These are phyloP conservation scores for Eupithecia insigniata DNA, from an alignment of 2,888 invertebrate genomes.

Conservation along the genomic window DNA sequence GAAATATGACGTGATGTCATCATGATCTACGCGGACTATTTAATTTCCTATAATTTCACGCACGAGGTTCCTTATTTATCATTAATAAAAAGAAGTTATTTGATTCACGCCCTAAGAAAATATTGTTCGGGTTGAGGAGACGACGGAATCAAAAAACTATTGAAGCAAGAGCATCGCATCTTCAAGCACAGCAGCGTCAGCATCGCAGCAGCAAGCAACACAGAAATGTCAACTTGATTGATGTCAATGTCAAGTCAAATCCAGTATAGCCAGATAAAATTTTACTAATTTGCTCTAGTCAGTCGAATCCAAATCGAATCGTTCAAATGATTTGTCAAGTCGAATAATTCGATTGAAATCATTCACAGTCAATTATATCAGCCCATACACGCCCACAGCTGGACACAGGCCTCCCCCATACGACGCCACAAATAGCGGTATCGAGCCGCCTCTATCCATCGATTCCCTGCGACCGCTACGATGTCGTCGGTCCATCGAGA, in stretches of 20 bases:
- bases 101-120: conserved; percentile 1
- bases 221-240: background rate
- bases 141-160: conserved; percentile 6
- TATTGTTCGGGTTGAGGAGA: background rate
- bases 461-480: too few relatives aligned
- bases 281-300: too few relatives aligned
- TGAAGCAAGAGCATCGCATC: conserved; percentile 13
- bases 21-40: conserved; percentile 14
- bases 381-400: too few relatives aligned
- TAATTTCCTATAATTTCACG: conserved; percentile 9
- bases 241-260: background rate
- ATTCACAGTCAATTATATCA: too few relatives aligned
- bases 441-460: too few relatives aligned
- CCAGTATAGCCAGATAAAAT: background rate
- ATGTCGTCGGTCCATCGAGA: too few relatives aligned
- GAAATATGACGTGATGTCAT: conserved; percentile 35
- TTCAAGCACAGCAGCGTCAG: conserved; percentile 17
- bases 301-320: too few relatives aligned
- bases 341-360: too few relatives aligned
- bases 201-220: conserved; percentile 3
- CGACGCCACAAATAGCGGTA: too few relatives aligned
- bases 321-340: too few relatives aligned
- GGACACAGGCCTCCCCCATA: too few relatives aligned
- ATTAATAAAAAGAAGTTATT: background rate
- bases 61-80: background rate